phyloP scores from a whole-genome alignment of 2,113 vertebrate genomes.

The Ptilorrhoa leucosticta region DNA sequence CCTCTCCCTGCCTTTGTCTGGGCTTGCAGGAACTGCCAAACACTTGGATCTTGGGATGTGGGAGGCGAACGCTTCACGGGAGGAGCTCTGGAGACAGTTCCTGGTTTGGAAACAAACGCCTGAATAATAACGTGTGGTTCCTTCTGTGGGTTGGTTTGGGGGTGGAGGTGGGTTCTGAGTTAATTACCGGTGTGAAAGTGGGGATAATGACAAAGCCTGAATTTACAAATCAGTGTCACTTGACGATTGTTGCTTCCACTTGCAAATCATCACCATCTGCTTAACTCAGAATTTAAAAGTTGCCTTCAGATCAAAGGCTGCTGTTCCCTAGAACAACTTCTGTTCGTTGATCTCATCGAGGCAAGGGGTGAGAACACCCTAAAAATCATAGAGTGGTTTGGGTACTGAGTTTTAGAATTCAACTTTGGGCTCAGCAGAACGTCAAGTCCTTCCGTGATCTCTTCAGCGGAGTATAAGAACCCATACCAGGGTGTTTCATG shows the following conservation, averaged over 20 bases:
- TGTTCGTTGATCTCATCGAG: fast-evolving
- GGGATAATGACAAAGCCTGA: neutral
- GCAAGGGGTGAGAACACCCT: neutral
- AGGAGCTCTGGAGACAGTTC: neutral
- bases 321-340: neutral
- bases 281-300: neutral
- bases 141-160: neutral
- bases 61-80: neutral
- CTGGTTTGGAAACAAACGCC: neutral
- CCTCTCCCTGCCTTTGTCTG: neutral
- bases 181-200: neutral
- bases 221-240: neutral
- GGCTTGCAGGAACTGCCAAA: neutral
- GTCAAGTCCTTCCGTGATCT: neutral
- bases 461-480: neutral
- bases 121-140: neutral
- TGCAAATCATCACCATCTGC: neutral
- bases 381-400: neutral
- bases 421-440: neutral
- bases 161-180: neutral
- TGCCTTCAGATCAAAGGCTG: neutral
- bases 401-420: neutral
- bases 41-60: neutral
- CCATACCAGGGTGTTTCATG: fast-evolving
- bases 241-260: neutral